Evolutionary conservation across 2,888 invertebrate species (phyloP).

Genomic region (Gymnosoma rotundatum): DNA sequence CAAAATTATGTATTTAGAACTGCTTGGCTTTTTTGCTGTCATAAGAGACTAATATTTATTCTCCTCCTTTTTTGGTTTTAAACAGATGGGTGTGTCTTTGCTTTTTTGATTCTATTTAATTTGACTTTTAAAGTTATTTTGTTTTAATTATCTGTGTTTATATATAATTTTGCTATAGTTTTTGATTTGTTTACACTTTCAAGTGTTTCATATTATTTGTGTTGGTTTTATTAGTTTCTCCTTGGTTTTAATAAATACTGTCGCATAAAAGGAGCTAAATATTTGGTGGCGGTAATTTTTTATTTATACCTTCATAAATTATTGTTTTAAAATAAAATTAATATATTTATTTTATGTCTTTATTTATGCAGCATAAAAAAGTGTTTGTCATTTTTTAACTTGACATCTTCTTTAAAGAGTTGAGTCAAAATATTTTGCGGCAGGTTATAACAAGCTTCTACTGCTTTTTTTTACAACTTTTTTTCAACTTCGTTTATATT

Average conservation of each 20-base stretch:
- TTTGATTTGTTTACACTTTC: conserved; percentile 36
- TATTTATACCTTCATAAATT: too few species aligned
- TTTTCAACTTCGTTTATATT: too few species aligned
- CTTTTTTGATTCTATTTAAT: conserved; percentile 13
- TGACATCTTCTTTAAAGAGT: conserved; percentile 27
- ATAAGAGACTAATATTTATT: not conserved
- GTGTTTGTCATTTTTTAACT: conserved; percentile 43
- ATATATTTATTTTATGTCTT: conserved; percentile 51
- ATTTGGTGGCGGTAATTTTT: too few species aligned
- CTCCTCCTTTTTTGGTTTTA: not conserved
- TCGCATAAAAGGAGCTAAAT: too few species aligned
- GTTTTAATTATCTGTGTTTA: conserved; percentile 42
- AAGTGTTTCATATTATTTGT: conserved; percentile 39
- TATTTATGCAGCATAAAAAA: conserved; percentile 55
- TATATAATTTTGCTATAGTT: conserved; percentile 25
- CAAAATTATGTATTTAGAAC: not conserved
- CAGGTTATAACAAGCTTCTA: too few species aligned
- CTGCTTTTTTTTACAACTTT: too few species aligned
- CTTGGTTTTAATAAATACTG: conserved; percentile 16
- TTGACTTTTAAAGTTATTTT: conserved; percentile 57
- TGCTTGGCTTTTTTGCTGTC: not conserved
- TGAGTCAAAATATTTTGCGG: too few species aligned
- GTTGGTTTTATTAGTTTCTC: conserved; percentile 52
- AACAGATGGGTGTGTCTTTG: conserved; percentile 43
- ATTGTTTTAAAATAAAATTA: not conserved